Percentiles rank a stretch among this genome's conserved stretches.
These are phyloP conservation scores for Polydrusus tereticollis DNA, from an alignment of 2,888 invertebrate species.

Conservation along the genomic window DNA sequence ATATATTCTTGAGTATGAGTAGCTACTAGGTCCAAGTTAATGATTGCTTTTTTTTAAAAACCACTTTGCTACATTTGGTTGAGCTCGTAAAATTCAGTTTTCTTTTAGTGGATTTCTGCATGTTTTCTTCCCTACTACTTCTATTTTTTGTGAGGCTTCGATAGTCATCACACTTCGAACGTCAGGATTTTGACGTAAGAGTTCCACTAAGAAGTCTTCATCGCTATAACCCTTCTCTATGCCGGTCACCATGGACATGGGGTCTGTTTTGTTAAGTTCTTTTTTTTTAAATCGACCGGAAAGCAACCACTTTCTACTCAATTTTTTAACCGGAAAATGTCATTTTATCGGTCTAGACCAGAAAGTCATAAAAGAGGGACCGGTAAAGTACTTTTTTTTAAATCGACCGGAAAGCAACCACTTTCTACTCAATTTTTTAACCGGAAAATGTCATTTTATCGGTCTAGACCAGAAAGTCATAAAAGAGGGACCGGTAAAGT, in stretches of 20 bases:
- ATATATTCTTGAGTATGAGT: too few relatives aligned
- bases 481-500: too few relatives aligned
- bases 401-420: too few relatives aligned
- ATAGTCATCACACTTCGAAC: neutral
- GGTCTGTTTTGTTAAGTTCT: constrained; percentile 3
- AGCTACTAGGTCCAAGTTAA: neutral
- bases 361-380: too few relatives aligned
- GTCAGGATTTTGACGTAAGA: neutral
- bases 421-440: too few relatives aligned
- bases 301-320: too few relatives aligned
- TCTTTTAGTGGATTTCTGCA: constrained; percentile 19
- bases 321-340: too few relatives aligned
- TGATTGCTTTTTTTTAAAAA: neutral
- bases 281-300: too few relatives aligned
- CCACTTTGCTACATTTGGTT: neutral
- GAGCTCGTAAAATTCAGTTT: constrained; percentile 18
- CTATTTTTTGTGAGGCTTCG: neutral
- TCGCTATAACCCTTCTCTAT: neutral
- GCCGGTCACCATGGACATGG: constrained; percentile 5
- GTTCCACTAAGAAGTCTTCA: constrained; percentile 4
- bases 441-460: too few relatives aligned
- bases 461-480: too few relatives aligned
- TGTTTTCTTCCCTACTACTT: neutral
- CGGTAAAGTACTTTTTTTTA: too few relatives aligned
- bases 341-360: too few relatives aligned